Conservation (phyloP, 2,797 vertebrate species). For the Uromys caudimaculatus region DNA sequence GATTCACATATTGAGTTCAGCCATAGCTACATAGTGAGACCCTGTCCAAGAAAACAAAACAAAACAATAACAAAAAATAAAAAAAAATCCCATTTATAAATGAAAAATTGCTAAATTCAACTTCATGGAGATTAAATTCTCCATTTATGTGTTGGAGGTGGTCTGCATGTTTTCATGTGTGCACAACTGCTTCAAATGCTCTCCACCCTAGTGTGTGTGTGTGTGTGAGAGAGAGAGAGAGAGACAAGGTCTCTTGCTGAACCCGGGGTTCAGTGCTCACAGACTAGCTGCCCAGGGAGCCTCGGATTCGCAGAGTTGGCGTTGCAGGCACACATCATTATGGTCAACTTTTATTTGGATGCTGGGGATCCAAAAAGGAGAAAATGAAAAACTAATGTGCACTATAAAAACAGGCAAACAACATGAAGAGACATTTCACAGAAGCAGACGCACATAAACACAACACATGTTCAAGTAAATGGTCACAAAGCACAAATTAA, state of each 20-base stretch:
- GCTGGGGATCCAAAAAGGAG: not conserved
- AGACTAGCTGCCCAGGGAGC: not conserved
- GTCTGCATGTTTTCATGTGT: not conserved
- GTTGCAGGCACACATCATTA: not conserved
- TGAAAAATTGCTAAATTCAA: not conserved
- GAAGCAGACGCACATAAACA: not conserved
- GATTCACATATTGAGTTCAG: not conserved
- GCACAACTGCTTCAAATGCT: not conserved
- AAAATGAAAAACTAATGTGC: not conserved
- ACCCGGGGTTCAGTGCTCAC: not conserved
- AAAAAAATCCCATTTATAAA: not conserved
- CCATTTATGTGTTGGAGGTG: not conserved
- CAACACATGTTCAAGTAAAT: not conserved
- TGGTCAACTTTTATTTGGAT: not conserved
- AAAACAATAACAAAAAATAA: not conserved
- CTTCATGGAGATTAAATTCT: not conserved
- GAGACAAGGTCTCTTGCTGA: not conserved
- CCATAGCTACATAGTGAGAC: not conserved
- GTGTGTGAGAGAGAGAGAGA: too few relatives aligned
- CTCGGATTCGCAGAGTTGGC: not conserved
- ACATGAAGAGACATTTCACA: not conserved
- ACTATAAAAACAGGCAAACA: conserved; percentile 4
- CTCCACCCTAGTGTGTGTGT: not conserved
- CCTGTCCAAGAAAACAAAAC: not conserved
- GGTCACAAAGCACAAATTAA: not conserved